Evolutionary conservation across 2,797 vertebrate genomes (phyloP).

Genomic region (Microtus obscurus): DNA sequence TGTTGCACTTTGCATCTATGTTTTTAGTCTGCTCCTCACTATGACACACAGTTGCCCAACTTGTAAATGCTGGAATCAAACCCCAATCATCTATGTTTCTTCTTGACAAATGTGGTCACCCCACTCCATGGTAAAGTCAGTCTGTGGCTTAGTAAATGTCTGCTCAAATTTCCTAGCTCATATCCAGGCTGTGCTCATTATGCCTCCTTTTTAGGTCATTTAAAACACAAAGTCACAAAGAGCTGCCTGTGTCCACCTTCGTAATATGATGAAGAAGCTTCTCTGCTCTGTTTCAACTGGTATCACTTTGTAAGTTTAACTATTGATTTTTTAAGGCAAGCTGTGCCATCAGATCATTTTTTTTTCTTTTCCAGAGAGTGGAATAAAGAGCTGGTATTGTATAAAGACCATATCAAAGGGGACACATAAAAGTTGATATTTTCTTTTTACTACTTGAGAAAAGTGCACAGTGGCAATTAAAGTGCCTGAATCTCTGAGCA

Average conservation of each 20-base stretch:
- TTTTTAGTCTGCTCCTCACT: background rate
- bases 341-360: slow-evolving; percentile 67
- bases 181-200: background rate
- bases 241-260: background rate
- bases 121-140: background rate
- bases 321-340: slow-evolving; percentile 81
- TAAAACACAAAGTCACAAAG: slow-evolving; percentile 43
- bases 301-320: slow-evolving; percentile 62
- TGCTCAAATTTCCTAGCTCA: background rate
- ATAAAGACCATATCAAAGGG: slow-evolving; percentile 78
- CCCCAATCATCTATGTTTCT: background rate
- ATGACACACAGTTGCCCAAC: background rate
- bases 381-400: slow-evolving; percentile 59
- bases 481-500: slow-evolving; percentile 63
- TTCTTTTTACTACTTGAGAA: slow-evolving; percentile 81
- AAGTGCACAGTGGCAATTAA: slow-evolving; percentile 77
- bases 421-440: slow-evolving; percentile 83
- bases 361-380: slow-evolving; percentile 70
- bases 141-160: background rate
- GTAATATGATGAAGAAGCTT: slow-evolving; percentile 40
- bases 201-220: slow-evolving; percentile 9
- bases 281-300: slow-evolving; percentile 48
- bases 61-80: background rate
- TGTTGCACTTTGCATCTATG: background rate
- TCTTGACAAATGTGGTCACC: background rate